A percentile compares a stretch with the other conserved stretches of the same genome.
phyloP scores from a whole-genome alignment of 2,888 invertebrate species.

The Abrostola triplasia region DNA sequence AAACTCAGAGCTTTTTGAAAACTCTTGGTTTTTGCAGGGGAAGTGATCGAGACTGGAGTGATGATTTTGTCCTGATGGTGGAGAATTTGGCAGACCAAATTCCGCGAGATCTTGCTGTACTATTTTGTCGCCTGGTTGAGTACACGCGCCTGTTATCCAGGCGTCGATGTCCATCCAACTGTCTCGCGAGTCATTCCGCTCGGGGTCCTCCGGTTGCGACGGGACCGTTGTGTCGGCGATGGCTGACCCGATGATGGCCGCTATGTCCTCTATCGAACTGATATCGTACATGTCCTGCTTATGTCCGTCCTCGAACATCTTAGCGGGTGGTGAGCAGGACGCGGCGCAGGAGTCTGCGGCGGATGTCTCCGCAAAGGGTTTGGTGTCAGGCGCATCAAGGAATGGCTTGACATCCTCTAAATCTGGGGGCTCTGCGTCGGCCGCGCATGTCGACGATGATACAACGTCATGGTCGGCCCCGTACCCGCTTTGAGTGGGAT shows the following conservation, averaged over 20 bases:
- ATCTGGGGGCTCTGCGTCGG: conserved; percentile 89
- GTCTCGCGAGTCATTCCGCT: conserved; percentile 91
- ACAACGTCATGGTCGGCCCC: conserved; percentile 91
- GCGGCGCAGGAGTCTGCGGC: conserved; percentile 89
- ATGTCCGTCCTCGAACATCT: conserved; percentile 84
- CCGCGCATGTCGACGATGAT: conserved; percentile 92
- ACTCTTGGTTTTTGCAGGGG: conserved; percentile 82
- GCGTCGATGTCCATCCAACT: conserved; percentile 97
- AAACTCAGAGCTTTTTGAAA: conserved; percentile 83
- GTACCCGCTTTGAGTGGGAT: conserved; percentile 89
- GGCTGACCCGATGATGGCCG: conserved; percentile 95
- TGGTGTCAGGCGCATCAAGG: conserved; percentile 86
- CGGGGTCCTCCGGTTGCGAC: conserved; percentile 91
- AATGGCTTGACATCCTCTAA: conserved; percentile 90
- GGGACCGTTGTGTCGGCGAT: conserved; percentile 96
- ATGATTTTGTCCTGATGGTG: conserved; percentile 87
- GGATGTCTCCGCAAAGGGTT: conserved; percentile 84
- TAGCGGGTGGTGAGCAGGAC: conserved; percentile 85
- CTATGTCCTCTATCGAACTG: conserved; percentile 94
- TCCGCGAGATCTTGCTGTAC: conserved; percentile 91
- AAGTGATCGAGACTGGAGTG: conserved; percentile 83
- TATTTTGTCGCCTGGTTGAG: conserved; percentile 91
- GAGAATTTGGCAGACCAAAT: conserved; percentile 90
- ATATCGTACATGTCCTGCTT: conserved; percentile 91
- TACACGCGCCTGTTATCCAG: conserved; percentile 94